Evolutionary conservation across 2,797 vertebrate species (phyloP).

Genomic region (Spatula versicolor): DNA sequence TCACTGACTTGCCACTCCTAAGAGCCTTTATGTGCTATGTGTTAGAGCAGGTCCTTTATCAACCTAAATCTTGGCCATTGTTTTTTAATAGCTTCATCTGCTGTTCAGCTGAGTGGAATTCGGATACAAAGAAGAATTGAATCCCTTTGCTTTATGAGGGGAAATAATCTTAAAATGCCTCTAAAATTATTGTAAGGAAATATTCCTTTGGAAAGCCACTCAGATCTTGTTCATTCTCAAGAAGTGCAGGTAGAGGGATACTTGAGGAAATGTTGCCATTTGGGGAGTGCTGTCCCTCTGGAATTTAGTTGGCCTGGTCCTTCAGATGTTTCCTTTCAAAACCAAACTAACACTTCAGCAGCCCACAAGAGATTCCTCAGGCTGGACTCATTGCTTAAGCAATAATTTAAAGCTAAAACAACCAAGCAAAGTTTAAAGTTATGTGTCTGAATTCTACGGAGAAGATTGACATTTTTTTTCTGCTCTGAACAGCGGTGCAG

Average conservation of each 20-base stretch:
- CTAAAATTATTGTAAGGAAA: background rate
- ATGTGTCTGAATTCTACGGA: background rate
- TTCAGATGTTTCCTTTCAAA: background rate
- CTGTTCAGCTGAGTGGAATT: background rate
- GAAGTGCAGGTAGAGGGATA: background rate
- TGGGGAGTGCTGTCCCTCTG: background rate
- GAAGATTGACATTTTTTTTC: background rate
- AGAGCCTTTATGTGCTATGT: background rate
- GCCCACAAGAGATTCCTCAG: background rate
- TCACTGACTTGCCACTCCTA: background rate
- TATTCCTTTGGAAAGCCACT: background rate
- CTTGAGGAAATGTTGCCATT: background rate
- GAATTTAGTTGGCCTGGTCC: background rate
- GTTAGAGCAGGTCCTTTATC: background rate
- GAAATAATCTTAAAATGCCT: background rate
- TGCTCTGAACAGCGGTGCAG: background rate
- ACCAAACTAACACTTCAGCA: background rate
- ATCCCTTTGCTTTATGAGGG: background rate
- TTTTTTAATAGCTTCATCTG: background rate
- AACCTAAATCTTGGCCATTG: background rate
- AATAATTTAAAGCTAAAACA: background rate
- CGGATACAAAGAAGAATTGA: background rate
- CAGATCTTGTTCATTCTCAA: background rate
- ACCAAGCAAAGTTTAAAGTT: background rate
- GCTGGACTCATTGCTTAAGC: background rate